Evolutionary conservation across 2,113 vertebrate genomes (phyloP), one percentile per base, ranked within the genome.

Genomic region (Ancistrus triradiatus): DNA sequence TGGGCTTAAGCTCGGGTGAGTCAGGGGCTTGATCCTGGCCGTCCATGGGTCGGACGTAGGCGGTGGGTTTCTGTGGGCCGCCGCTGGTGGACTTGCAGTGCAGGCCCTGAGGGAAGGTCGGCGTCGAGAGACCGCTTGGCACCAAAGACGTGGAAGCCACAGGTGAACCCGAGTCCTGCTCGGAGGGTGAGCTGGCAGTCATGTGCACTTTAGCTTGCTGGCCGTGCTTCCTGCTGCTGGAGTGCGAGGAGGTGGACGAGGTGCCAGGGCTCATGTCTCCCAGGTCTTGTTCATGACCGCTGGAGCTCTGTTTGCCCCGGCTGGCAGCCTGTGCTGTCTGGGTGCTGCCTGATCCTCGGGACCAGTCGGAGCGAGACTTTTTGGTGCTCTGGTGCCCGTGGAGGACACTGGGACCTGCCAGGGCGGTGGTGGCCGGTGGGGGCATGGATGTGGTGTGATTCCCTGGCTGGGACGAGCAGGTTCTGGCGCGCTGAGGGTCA

Each of bases 31-130:
- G 95, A 59, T 98, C 96, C 78, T 93, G 95, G 52, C 91, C 96
- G 15, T 98, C 94, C 95, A 98, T 95, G 63, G 96, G 95, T 55
- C 95, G 87, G 44, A 98, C 94, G 0, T 97, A 99, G 2, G 96
- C 96, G 0, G 93, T 98, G 44, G 96, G 95, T 83, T 99, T 98
- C 78, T 90, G 91, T 68, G 91, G 92, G 87, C 94, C 87, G 58
- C 77, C 79, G 7, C 81, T 78, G 50, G 77, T 84, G 24, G 80
- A 85, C 83, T 97, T 97, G 4, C 91, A 92, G n/a, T 91, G 86
- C 66, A 94, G 84, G 1, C 90, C 83, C 3, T 85, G 81, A 15
- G 92, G 91, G 5, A 95, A 97, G 2, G 86, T 84, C 80, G 93
- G 95, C 33, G 87, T 84, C 14, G 89, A 85, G 33, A 90, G 83